phyloP scores from a whole-genome alignment of 2,797 vertebrate species.

The Enoplosus armatus region DNA sequence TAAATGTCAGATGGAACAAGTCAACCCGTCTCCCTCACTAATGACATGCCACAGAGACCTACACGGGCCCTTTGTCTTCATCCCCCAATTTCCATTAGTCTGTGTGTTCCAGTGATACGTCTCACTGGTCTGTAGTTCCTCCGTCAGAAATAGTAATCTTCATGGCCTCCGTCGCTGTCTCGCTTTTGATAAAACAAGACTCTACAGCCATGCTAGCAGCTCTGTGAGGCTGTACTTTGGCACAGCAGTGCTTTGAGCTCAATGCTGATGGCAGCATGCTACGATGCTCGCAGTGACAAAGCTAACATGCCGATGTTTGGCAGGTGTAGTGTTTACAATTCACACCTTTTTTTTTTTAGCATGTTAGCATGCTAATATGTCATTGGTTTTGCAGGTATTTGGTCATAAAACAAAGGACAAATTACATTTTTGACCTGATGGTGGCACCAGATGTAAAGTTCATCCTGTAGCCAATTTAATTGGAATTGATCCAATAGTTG shows the following conservation, averaged over 20 bases:
- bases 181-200: slow-evolving; percentile 10
- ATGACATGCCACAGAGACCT: slow-evolving; percentile 73
- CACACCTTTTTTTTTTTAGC: not conserved
- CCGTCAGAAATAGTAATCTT: slow-evolving; percentile 55
- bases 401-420: not conserved
- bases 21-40: slow-evolving; percentile 68
- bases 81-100: slow-evolving; percentile 63
- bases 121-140: slow-evolving; percentile 51
- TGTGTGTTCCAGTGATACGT: slow-evolving; percentile 56
- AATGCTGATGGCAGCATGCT: slow-evolving; percentile 14
- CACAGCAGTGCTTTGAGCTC: not conserved
- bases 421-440: no score
- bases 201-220: slow-evolving; percentile 8
- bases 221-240: not conserved
- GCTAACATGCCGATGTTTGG: not conserved
- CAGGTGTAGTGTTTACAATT: not conserved
- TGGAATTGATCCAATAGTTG: not conserved
- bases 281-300: not conserved
- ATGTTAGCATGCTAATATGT: not conserved
- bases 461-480: not conserved
- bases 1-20: slow-evolving; percentile 85
- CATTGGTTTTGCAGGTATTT: not conserved
- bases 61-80: slow-evolving; percentile 65
- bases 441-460: not conserved
- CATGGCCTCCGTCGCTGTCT: slow-evolving; percentile 26